Evolutionary conservation across 2,113 vertebrate genomes (phyloP).

Genomic region (Trinectes maculatus): DNA sequence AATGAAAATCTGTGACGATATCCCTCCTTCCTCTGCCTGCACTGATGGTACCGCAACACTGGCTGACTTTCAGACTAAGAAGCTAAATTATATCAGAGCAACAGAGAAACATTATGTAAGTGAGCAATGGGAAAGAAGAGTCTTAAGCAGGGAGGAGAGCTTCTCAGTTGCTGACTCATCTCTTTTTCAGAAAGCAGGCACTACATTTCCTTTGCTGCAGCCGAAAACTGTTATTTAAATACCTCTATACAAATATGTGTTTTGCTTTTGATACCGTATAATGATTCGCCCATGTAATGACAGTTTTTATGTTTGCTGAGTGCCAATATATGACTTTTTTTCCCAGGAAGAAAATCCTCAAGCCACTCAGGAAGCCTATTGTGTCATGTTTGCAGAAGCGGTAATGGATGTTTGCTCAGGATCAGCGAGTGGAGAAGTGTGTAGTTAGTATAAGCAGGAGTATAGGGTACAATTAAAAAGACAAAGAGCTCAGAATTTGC

Average conservation of each 20-base stretch:
- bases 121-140: conserved; percentile 9
- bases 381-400: conserved; percentile 48
- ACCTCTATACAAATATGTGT: conserved; percentile 42
- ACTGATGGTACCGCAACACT: no score
- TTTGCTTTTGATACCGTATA: conserved; percentile 30
- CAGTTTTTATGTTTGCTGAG: conserved; percentile 49
- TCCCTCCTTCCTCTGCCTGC: neutral
- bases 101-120: neutral
- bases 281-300: conserved; percentile 52
- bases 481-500: neutral
- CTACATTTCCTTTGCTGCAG: conserved; percentile 48
- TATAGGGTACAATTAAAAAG: neutral
- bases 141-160: conserved; percentile 1
- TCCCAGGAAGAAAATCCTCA: conserved; percentile 54
- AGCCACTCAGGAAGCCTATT: conserved; percentile 42
- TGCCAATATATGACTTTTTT: conserved; percentile 24
- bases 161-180: conserved; percentile 43
- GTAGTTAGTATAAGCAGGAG: conserved; percentile 1
- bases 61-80: conserved; percentile 2
- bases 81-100: neutral
- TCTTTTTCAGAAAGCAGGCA: conserved; percentile 26
- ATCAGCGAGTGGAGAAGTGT: conserved; percentile 17
- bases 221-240: conserved; percentile 39
- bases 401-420: conserved; percentile 46
- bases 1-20: neutral